Evolutionary conservation across 2,113 vertebrate genomes (phyloP), one percentile per base, ranked within the genome.

Genomic region (Columba janthina): DNA sequence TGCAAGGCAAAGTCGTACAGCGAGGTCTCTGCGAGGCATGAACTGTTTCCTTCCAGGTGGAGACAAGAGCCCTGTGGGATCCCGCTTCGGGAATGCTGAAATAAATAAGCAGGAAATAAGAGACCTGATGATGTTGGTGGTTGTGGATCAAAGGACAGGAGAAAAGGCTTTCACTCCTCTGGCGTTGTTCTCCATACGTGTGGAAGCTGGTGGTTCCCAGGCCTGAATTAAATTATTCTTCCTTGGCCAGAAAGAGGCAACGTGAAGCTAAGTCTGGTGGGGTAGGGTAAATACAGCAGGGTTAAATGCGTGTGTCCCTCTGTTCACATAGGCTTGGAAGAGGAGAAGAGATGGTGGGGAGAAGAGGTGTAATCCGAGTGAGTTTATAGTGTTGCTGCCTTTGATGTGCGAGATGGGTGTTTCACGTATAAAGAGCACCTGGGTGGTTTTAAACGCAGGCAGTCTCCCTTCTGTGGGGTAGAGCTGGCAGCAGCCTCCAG

Each of bases 401-500:
- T 96, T 95, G 91, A 96, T 95, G 88, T 93, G 74, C 0, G 0
- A 78, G 61, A 74, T 83, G 64, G 34, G 61, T 95, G 88, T 95
- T 96, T 71, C 7, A 0, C 40, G 61, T 81, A 31, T 86, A 90
- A 95, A 88, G 75, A 93, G 61, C 93, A 96, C 76, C 94, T 94
- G 85, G 75, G n/a, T 87, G 79, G 34, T 42, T 84, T 86, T 78
- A 69, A 76, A 42, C 19, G 34, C 78, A 66, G 46, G 58, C 78
- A 74, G 40, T 36, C 50, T 85, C 38, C 87, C 15, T 61, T 70
- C 78, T 73, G 75, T 66, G 56, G 67, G 62, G 60, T 21, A 93
- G 78, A 93, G 70, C 78, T 89, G 51, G 75, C 77, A 93, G 92
- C 62, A 91, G 78, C 93, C 93, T 90, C 78, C 56, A 66, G 94